These are phyloP conservation scores for Guaruba guarouba DNA, from an alignment of 2,113 vertebrate genomes.

Conservation along the genomic window DNA sequence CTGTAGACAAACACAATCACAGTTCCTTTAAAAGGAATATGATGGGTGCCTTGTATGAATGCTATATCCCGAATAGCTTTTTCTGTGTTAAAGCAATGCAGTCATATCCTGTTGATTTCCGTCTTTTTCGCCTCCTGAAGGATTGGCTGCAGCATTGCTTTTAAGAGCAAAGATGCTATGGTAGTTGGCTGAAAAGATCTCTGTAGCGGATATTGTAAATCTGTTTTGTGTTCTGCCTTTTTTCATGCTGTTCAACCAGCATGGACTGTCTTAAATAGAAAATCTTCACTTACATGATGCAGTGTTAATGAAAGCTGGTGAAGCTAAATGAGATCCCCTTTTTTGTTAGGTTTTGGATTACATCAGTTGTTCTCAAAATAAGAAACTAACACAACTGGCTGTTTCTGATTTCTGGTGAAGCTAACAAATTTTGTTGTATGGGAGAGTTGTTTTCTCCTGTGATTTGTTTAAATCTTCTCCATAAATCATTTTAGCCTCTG, in stretches of 20 bases:
- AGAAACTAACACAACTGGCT: not conserved
- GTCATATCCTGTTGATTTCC: not conserved
- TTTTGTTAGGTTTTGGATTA: not conserved
- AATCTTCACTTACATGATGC: not conserved
- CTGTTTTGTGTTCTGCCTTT: not conserved
- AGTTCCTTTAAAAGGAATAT: not conserved
- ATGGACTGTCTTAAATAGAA: not conserved
- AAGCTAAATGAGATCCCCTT: not conserved
- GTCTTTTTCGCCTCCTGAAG: not conserved
- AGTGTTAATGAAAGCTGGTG: not conserved
- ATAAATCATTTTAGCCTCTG: not conserved
- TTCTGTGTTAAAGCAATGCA: not conserved
- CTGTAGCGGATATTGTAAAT: not conserved
- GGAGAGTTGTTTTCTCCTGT: not conserved
- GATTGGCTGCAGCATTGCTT: not conserved
- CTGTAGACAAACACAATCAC: not conserved
- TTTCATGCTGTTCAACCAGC: not conserved
- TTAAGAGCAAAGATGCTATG: not conserved
- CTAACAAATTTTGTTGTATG: not conserved
- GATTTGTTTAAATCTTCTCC: not conserved
- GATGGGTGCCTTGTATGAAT: not conserved
- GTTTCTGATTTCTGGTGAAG: not conserved
- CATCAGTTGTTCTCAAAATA: not conserved
- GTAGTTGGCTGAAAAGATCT: not conserved
- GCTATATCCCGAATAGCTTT: not conserved